Conservation (phyloP, 2,113 vertebrate species). For the Leptocoma aspasia region DNA sequence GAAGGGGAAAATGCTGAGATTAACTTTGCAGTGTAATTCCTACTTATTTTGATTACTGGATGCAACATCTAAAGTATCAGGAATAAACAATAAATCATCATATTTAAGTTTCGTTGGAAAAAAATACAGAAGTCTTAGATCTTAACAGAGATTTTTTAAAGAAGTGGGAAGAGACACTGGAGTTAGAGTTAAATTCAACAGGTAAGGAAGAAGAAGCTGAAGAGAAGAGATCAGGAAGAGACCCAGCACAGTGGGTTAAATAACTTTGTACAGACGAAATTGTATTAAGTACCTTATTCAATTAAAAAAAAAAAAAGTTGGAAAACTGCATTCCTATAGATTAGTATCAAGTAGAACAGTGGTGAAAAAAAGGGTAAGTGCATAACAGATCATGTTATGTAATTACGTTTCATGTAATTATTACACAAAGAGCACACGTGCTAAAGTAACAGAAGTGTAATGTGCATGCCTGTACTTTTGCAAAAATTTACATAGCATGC, state of each 20-base stretch:
- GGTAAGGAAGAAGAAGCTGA: neutral
- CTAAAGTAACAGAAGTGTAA: neutral
- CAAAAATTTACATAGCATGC: neutral
- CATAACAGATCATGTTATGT: neutral
- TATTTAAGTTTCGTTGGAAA: neutral
- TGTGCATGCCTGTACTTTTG: neutral
- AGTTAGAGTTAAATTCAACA: neutral
- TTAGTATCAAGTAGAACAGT: neutral
- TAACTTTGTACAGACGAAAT: neutral
- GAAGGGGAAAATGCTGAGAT: neutral
- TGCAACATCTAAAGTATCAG: neutral
- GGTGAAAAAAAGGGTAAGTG: neutral
- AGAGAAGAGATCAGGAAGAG: neutral
- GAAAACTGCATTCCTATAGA: neutral
- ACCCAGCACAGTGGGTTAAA: neutral
- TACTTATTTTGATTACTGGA: neutral
- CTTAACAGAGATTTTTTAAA: neutral
- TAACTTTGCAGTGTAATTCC: neutral
- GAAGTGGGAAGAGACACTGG: neutral
- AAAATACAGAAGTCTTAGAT: neutral
- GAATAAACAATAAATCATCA: neutral
- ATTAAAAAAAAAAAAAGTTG: neutral
- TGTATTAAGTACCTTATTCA: neutral
- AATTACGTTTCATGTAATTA: neutral
- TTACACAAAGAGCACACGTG: neutral